Evolutionary conservation across 2,113 vertebrate species (phyloP).

Genomic region (Syngnathus floridae): DNA sequence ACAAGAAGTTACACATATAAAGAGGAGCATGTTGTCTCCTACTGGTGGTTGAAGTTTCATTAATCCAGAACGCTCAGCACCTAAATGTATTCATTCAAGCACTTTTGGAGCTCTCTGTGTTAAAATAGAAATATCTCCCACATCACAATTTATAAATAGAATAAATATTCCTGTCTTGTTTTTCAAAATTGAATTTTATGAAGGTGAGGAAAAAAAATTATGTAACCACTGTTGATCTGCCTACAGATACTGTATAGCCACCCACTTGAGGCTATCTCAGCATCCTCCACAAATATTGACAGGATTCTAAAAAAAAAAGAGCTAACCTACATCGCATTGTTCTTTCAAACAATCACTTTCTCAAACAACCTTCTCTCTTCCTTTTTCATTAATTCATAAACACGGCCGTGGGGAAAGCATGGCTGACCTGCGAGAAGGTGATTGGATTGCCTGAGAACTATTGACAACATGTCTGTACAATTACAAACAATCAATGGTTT

Average conservation of each 20-base stretch:
- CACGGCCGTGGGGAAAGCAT: slow-evolving; percentile 36
- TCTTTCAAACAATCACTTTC: slow-evolving; percentile 9
- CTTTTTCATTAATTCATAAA: slow-evolving; percentile 54
- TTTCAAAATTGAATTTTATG: slow-evolving; percentile 56
- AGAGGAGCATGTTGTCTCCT: neutral
- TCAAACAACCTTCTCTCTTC: neutral
- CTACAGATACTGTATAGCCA: slow-evolving; percentile 52
- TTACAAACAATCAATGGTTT: slow-evolving; percentile 52
- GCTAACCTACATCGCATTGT: neutral
- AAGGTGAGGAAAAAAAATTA: slow-evolving; percentile 48
- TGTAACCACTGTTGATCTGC: slow-evolving; percentile 65
- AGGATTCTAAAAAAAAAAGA: slow-evolving; percentile 31
- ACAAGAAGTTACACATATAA: slow-evolving; percentile 19
- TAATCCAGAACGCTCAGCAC: slow-evolving; percentile 1
- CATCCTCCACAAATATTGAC: slow-evolving; percentile 63
- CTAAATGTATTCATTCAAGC: neutral
- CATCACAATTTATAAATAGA: slow-evolving; percentile 3
- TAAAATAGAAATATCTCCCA: neutral
- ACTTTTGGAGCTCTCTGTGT: neutral
- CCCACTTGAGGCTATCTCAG: slow-evolving; percentile 63
- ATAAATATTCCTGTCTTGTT: slow-evolving; percentile 50
- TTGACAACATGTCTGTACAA: slow-evolving; percentile 60
- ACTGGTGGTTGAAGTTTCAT: neutral
- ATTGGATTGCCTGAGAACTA: slow-evolving; percentile 57
- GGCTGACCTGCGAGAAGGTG: slow-evolving; percentile 58